phyloP scores from a whole-genome alignment of 2,888 invertebrate species.

The Rutpela maculata region DNA sequence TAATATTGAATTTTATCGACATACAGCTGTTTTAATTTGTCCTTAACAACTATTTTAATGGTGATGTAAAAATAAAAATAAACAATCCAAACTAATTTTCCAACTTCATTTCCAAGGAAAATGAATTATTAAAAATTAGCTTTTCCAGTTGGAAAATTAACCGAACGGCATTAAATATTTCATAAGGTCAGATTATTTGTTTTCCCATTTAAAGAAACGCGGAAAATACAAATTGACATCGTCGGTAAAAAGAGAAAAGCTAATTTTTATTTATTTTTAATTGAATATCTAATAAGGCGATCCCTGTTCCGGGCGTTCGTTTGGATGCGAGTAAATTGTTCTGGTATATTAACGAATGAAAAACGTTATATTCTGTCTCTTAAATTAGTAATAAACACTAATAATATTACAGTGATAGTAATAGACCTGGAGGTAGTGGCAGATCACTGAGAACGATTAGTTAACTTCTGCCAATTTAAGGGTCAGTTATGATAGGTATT shows the following conservation, averaged over 20 bases:
- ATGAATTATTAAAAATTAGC: conserved; percentile 61
- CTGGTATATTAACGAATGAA: neutral
- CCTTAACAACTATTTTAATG: conserved; percentile 17
- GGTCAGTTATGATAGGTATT: too few relatives aligned
- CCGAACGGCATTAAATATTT: conserved; percentile 69
- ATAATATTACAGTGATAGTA: too few relatives aligned
- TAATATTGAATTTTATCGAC: too few relatives aligned
- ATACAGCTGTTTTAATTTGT: conserved; percentile 2
- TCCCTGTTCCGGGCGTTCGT: conserved; percentile 46
- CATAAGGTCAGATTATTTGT: conserved; percentile 68
- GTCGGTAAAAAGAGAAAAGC: conserved; percentile 56
- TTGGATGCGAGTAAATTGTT: neutral
- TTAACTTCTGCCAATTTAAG: too few relatives aligned
- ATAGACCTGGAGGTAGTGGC: too few relatives aligned
- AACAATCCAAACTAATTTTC: conserved; percentile 32
- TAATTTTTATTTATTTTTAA: conserved; percentile 61
- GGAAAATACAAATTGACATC: conserved; percentile 62
- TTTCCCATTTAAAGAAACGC: conserved; percentile 60
- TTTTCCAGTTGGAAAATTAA: conserved; percentile 66
- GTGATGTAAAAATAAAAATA: conserved; percentile 17
- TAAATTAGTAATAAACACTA: too few relatives aligned
- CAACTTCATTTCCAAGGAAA: conserved; percentile 18
- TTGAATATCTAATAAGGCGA: conserved; percentile 57
- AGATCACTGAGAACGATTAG: too few relatives aligned
- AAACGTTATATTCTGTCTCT: too few relatives aligned